phyloP scores from a whole-genome alignment of 1,140 invertebrate genomes.

The Anoplolepis gracilipes region DNA sequence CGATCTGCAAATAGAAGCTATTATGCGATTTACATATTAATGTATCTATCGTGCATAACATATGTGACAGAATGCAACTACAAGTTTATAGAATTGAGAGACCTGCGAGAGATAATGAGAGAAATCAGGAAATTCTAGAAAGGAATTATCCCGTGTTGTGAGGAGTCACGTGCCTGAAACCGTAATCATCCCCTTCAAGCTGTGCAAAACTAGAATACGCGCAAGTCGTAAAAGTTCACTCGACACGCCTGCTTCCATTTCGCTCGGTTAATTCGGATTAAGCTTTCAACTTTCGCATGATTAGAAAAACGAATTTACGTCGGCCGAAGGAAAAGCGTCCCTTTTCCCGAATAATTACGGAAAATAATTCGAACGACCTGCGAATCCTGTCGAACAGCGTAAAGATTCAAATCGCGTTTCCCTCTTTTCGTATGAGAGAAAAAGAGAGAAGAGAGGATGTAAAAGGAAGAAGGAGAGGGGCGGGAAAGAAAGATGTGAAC shows the following conservation, averaged over 20 bases:
- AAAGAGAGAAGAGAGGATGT: neutral
- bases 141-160: slow-evolving; percentile 26
- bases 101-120: neutral
- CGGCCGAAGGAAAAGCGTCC: neutral
- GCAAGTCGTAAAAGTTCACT: slow-evolving; percentile 39
- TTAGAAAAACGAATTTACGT: slow-evolving; percentile 41
- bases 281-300: slow-evolving; percentile 31
- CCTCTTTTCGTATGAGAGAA: neutral
- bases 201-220: neutral
- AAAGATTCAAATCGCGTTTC: slow-evolving; percentile 5
- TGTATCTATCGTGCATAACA: neutral
- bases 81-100: neutral
- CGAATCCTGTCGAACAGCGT: neutral
- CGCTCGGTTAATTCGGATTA: slow-evolving; percentile 40
- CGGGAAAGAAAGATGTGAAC: slow-evolving; percentile 1
- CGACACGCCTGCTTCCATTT: neutral
- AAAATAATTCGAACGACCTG: slow-evolving; percentile 19
- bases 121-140: slow-evolving; percentile 48
- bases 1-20: neutral
- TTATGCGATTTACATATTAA: neutral
- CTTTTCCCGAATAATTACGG: neutral
- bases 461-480: neutral
- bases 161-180: slow-evolving; percentile 24
- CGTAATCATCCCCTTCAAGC: slow-evolving; percentile 8
- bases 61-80: neutral